Conservation (phyloP, 2,113 vertebrate species). For the Laticauda laticaudata region DNA sequence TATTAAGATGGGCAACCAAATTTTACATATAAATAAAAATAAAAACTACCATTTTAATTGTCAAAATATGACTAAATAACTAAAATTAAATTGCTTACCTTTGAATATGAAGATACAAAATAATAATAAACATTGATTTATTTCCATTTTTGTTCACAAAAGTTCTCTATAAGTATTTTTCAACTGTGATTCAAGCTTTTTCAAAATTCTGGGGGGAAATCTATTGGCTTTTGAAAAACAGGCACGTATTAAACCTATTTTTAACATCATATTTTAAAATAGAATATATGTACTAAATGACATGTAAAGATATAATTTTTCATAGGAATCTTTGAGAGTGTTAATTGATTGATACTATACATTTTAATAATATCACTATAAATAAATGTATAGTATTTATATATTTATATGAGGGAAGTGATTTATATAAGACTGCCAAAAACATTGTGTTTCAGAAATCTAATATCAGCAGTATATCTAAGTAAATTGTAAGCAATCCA, state of each 20-base stretch:
- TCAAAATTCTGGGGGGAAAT: background rate
- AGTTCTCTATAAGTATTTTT: background rate
- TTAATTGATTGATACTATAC: background rate
- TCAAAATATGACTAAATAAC: slow-evolving; percentile 10
- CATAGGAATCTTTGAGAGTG: background rate
- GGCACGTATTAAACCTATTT: background rate
- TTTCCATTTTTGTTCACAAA: background rate
- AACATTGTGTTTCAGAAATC: background rate
- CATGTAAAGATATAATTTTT: background rate
- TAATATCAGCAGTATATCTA: background rate
- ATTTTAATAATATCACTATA: background rate
- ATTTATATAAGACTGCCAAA: background rate
- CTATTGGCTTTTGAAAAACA: background rate
- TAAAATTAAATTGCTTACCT: background rate
- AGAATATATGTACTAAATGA: background rate
- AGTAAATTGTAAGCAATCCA: background rate
- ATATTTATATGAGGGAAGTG: background rate
- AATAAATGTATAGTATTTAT: background rate
- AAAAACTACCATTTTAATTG: background rate
- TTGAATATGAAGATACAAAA: background rate
- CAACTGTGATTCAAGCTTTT: slow-evolving; percentile 3
- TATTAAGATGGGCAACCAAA: background rate
- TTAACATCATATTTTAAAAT: background rate
- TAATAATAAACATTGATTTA: background rate
- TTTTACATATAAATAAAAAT: background rate